phyloP scores from a whole-genome alignment of 2,888 invertebrate species.

The Nezara viridula region DNA sequence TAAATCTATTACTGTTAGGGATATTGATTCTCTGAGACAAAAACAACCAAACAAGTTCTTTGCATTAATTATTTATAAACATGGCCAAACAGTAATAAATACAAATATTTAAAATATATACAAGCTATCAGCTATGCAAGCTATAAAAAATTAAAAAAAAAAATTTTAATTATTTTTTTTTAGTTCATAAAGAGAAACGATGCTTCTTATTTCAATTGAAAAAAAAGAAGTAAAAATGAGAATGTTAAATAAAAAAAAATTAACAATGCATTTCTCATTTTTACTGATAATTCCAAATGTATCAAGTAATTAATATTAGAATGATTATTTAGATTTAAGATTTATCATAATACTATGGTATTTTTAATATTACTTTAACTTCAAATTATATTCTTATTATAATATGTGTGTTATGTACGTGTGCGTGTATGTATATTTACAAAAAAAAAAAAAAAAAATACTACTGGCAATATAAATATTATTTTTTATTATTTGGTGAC shows the following conservation, averaged over 20 bases:
- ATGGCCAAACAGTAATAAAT: too few relatives aligned
- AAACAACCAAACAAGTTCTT: too few relatives aligned
- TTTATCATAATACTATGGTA: neutral
- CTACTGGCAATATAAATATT: slow-evolving; percentile 24
- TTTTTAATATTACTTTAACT: neutral
- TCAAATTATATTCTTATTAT: neutral
- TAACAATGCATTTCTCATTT: neutral
- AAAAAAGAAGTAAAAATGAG: neutral
- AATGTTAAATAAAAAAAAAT: neutral
- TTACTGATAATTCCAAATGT: neutral
- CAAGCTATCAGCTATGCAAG: too few relatives aligned
- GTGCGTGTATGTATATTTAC: slow-evolving; percentile 37
- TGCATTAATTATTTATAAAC: too few relatives aligned
- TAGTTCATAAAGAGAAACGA: neutral
- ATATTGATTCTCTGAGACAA: too few relatives aligned
- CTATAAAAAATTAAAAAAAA: too few relatives aligned
- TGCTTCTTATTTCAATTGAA: too few relatives aligned
- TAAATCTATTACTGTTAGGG: too few relatives aligned
- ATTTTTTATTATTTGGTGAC: slow-evolving; percentile 36
- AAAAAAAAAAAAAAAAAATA: slow-evolving; percentile 7
- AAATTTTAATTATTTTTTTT: too few relatives aligned
- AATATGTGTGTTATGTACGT: slow-evolving; percentile 36
- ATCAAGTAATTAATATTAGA: neutral
- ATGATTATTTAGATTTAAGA: neutral
- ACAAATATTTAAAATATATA: too few relatives aligned